phyloP scores from a whole-genome alignment of 2,888 invertebrate genomes.

The Ornithoptera priamus region DNA sequence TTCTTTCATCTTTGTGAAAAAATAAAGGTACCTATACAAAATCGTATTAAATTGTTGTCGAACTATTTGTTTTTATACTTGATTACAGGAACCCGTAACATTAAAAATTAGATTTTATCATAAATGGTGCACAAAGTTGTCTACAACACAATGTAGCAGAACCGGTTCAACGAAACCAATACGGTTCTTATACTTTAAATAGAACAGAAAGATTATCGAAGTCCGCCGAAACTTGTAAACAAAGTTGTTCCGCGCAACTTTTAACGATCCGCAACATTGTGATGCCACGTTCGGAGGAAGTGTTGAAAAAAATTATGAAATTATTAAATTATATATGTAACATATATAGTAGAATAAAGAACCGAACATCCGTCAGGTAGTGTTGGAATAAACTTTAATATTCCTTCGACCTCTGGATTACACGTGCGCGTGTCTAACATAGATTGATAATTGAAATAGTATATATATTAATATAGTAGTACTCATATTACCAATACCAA shows the following conservation, averaged over 20 bases:
- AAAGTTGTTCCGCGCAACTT: conserved; percentile 12
- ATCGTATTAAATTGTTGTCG: too few species aligned
- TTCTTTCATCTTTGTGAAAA: too few species aligned
- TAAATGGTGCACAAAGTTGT: neutral
- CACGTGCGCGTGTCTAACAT: too few species aligned
- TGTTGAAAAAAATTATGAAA: neutral
- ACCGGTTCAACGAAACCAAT: neutral
- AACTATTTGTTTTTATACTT: neutral
- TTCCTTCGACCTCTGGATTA: too few species aligned
- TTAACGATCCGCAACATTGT: conserved; percentile 5
- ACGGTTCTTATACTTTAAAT: conserved; percentile 1
- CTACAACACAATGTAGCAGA: neutral
- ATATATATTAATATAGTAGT: too few species aligned
- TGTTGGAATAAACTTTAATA: too few species aligned
- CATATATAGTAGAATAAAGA: too few species aligned
- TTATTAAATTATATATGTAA: too few species aligned
- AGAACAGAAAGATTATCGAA: conserved; percentile 4
- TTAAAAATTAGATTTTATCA: neutral
- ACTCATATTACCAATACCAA: too few species aligned
- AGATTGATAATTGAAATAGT: too few species aligned
- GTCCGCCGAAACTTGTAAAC: conserved; percentile 6
- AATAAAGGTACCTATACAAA: too few species aligned
- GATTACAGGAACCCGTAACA: neutral
- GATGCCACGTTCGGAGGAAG: neutral
- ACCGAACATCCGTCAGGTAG: too few species aligned